A percentile compares a stretch with the other conserved stretches of the same genome.
Evolutionary conservation across 2,888 invertebrate genomes (phyloP).

Genomic region (Syrista parreyssii): DNA sequence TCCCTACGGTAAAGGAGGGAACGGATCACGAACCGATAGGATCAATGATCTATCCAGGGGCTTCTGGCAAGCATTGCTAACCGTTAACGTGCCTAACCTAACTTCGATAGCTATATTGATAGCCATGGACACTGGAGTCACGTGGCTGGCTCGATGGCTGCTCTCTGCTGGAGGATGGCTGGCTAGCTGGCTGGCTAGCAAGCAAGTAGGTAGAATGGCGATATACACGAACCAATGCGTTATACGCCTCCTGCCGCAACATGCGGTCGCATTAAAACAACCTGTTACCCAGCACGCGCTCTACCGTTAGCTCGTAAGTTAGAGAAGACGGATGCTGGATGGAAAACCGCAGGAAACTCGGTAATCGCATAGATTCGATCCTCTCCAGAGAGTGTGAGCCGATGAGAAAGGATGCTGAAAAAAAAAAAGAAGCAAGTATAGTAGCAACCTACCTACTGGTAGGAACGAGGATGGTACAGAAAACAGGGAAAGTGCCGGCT

Average conservation of each 20-base stretch:
- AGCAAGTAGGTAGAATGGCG: neutral
- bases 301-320: conserved; percentile 1
- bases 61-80: neutral
- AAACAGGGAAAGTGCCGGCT: conserved; percentile 16
- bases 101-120: neutral
- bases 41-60: neutral
- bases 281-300: conserved; percentile 43
- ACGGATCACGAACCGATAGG: neutral
- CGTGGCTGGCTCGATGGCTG: neutral
- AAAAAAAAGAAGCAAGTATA: neutral
- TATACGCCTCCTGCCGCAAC: conserved; percentile 7
- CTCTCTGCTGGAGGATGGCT: neutral
- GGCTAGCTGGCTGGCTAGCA: neutral
- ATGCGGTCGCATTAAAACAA: conserved; percentile 49
- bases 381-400: neutral
- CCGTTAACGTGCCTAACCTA: neutral
- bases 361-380: neutral
- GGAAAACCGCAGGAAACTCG: neutral
- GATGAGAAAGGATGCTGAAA: neutral
- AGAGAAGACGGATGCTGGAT: neutral
- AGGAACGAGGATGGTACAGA: conserved; percentile 1
- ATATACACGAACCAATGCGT: conserved; percentile 3
- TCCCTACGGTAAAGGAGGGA: neutral
- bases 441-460: neutral
- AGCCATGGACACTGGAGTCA: neutral